phyloP scores from a whole-genome alignment of 1,140 invertebrate species.

The Steinernema khuongi region DNA sequence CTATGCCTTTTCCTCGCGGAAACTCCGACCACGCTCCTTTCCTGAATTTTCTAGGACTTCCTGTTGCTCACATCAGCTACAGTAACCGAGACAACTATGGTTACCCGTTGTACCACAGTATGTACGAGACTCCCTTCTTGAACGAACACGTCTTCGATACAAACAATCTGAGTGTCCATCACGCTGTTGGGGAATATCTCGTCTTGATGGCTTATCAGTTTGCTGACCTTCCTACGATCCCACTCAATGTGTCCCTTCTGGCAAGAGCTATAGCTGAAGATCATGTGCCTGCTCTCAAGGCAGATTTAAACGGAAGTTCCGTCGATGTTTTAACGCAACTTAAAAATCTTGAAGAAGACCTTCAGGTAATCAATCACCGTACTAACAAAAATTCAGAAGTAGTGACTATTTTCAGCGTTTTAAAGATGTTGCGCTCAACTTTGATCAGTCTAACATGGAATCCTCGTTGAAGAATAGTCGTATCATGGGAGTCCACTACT shows the following conservation, averaged over 20 bases:
- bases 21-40: slow-evolving; percentile 59
- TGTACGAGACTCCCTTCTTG: slow-evolving; percentile 61
- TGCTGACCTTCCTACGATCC: slow-evolving; percentile 54
- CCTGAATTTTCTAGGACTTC: slow-evolving; percentile 44
- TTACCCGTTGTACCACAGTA: slow-evolving; percentile 62
- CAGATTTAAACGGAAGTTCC: neutral
- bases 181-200: neutral
- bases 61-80: slow-evolving; percentile 12
- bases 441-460: neutral
- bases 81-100: neutral
- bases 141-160: slow-evolving; percentile 59
- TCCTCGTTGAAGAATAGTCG: neutral
- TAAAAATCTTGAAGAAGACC: neutral
- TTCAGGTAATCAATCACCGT: neutral
- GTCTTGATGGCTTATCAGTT: slow-evolving; percentile 50
- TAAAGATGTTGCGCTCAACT: neutral
- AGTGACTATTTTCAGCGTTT: neutral
- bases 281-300: neutral
- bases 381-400: neutral
- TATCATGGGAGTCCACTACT: slow-evolving; percentile 39
- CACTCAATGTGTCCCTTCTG: neutral
- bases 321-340: neutral
- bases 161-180: slow-evolving; percentile 26
- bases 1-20: slow-evolving; percentile 40
- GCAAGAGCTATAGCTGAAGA: neutral